Evolutionary conservation across 23 tunicate genomes (phyloP).

Genomic region (Halocynthia aurantium): DNA sequence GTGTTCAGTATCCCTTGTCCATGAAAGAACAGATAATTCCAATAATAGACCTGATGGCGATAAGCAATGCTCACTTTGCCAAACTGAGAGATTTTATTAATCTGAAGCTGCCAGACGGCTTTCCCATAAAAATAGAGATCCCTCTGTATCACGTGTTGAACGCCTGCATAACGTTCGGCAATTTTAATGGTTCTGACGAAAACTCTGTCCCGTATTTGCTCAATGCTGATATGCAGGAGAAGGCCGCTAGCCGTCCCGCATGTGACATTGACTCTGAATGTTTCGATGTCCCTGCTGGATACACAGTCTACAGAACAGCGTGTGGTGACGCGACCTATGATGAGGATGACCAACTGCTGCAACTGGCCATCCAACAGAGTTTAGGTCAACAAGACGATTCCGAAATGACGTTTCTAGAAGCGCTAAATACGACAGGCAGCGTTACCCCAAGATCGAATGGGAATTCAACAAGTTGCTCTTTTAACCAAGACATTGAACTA

Average conservation of each 20-base stretch:
- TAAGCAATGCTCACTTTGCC: not conserved
- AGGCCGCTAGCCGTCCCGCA: not conserved
- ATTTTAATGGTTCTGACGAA: conserved; percentile 9
- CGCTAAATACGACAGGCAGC: not conserved
- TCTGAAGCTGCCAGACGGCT: conserved; percentile 19
- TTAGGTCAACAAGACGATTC: conserved; percentile 5
- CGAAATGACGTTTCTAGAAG: conserved; percentile 9
- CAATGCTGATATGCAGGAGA: not conserved
- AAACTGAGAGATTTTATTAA: conserved; percentile 17
- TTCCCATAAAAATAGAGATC: conserved; percentile 20
- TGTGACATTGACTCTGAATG: not conserved
- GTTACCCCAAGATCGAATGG: no score
- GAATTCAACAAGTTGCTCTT: not conserved
- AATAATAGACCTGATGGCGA: conserved; percentile 19
- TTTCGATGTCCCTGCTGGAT: conserved; percentile 6
- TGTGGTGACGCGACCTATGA: not conserved
- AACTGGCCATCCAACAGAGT: conserved; percentile 12
- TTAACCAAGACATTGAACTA: conserved; percentile 7
- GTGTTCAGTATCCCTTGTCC: conserved; percentile 10
- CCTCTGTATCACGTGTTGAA: conserved; percentile 23
- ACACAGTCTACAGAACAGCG: not conserved
- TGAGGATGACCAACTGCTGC: conserved; percentile 10
- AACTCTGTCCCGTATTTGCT: conserved; percentile 2
- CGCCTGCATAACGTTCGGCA: conserved; percentile 26
- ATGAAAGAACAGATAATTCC: conserved; percentile 22